phyloP scores from a whole-genome alignment of 2,113 vertebrate genomes.

The Entomyzon cyanotis region DNA sequence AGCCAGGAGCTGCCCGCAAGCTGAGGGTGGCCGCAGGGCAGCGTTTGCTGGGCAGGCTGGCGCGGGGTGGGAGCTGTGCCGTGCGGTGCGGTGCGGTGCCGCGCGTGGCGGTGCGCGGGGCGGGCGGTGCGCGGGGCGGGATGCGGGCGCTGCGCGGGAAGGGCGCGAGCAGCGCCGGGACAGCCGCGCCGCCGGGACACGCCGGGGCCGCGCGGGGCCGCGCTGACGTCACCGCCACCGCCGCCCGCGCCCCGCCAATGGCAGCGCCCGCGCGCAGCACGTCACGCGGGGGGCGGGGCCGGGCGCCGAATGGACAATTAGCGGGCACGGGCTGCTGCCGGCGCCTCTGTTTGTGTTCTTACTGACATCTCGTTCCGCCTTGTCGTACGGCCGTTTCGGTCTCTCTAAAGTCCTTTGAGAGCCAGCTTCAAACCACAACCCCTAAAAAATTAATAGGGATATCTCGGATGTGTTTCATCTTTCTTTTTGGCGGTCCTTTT shows the following conservation, averaged over 20 bases:
- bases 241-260: not conserved
- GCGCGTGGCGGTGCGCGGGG: too few relatives aligned
- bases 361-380: not conserved
- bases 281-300: not conserved
- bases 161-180: too few relatives aligned
- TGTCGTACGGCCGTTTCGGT: not conserved
- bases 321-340: not conserved
- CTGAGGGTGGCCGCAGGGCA: not conserved
- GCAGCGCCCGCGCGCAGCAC: not conserved
- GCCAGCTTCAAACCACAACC: not conserved
- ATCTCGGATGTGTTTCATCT: not conserved
- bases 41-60: not conserved
- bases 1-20: fast-evolving
- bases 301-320: not conserved
- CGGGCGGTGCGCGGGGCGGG: too few relatives aligned
- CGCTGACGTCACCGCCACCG: not conserved
- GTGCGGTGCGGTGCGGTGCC: too few relatives aligned
- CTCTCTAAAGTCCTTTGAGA: not conserved
- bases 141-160: not conserved
- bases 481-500: not conserved
- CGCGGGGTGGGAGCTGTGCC: too few relatives aligned
- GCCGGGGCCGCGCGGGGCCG: too few relatives aligned
- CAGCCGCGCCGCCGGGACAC: too few relatives aligned
- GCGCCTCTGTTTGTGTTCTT: not conserved
- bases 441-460: not conserved